phyloP scores from a whole-genome alignment of 1,140 invertebrate genomes.

The Brachionus paranguensis region DNA sequence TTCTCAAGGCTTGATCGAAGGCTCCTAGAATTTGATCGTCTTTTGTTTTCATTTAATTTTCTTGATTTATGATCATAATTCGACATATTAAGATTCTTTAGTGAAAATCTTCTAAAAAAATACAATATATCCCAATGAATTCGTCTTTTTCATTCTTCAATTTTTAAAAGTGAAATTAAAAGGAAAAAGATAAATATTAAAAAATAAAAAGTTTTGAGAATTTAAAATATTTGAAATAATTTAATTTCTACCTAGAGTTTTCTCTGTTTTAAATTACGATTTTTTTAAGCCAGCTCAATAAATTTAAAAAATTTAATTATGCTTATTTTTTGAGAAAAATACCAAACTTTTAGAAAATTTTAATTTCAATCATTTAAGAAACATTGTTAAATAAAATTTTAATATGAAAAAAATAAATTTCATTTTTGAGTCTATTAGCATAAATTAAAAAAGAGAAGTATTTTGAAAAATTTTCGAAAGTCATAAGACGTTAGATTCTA shows the following conservation, averaged over 20 bases:
- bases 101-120: too few species aligned
- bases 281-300: too few species aligned
- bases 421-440: neutral
- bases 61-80: neutral
- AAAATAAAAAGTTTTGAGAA: too few species aligned
- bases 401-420: neutral
- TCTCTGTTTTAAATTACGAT: too few species aligned
- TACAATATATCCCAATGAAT: too few species aligned
- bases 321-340: too few species aligned
- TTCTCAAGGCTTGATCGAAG: neutral
- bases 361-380: neutral
- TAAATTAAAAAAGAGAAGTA: neutral
- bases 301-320: too few species aligned
- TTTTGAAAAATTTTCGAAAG: neutral
- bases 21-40: neutral
- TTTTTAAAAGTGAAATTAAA: too few species aligned
- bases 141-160: too few species aligned
- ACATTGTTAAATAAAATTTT: neutral
- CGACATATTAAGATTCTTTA: neutral
- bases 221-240: too few species aligned
- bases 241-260: too few species aligned
- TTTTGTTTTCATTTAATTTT: neutral
- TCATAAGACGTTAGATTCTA: neutral
- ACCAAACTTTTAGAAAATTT: neutral
- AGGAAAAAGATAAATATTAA: too few species aligned